Base-by-base conservation (phyloP, 2,113 vertebrate species). In the Sander vitreus region DNA sequence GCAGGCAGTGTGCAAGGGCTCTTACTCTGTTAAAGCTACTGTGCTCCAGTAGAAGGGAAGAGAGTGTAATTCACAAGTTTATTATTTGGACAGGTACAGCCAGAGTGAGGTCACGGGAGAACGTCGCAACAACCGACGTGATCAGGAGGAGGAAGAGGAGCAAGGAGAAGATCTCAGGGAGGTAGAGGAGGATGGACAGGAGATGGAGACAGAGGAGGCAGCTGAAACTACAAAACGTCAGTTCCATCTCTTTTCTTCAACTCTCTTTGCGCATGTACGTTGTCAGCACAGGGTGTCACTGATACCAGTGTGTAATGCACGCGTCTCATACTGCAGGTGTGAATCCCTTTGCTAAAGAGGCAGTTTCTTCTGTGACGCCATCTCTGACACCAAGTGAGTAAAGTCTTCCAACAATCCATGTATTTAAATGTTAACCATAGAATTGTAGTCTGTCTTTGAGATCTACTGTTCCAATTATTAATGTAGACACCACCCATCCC, bases 371-470 rank as follows among this genome's bases (percentile, higher is more conserved):
- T 48, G 95, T 95, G 63, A 89, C 53, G 25, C 80, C 85, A 12
- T 58, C 93, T 69, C 33, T 91, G 0, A 97, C 96, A 62, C 89
- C 96, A 80, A 81, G 98, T 98, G 85, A 95, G 96, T 93, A 57
- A 53, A 63, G 21, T n/a, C 19, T 6, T 3, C 62, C n/a, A 27
- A 12, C 14, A 57, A 2, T 16, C 2, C 19, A 6, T 5, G 18
- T 21, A 0, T 3, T 30, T 11, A 27, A 66, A 18, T 27, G 3
- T 23, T 9, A 45, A 10, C 43, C 0, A 15, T 45, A 63, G 1
- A 43, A 27, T 3, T 27, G 13, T 48, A 43, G 4, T n/a, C 58
- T 4, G 1, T 9, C 27, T 36, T 36, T 58, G 2, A 0, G 27
- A 15, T 27, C 13, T 27, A 15, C 23, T 58, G 15, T 57, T n/a